Evolutionary conservation across 1,140 invertebrate genomes (phyloP), one percentile per base, ranked within the genome.

Genomic region (Neotoxoptera formosana): DNA sequence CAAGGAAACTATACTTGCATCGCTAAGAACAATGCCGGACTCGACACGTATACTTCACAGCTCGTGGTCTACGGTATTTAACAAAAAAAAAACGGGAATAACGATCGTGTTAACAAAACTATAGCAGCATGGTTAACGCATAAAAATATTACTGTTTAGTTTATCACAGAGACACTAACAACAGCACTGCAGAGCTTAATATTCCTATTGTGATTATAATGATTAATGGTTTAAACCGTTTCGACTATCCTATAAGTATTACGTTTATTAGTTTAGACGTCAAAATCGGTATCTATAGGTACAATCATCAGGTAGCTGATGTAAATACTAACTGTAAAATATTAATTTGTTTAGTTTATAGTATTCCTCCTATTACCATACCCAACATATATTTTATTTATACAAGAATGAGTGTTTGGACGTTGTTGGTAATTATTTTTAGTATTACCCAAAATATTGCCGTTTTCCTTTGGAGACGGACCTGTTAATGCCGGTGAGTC

Each of bases 401-500:
- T 84, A 41, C 23, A 25, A 7, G 2, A 41, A 87, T 47, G 45
- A 51, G 7, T 34, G 1, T 87, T 48, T 48, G 1, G 25, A 76
- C 30, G 30, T 21, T 87, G 2, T 89, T 67, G 7, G 7, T 45
- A 34, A 56, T 93, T 17, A n/a, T 76, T 94, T 93, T 83, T 83
- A 98, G 97, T 98, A 95, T 96, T 96, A 94, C 97, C 97, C 94
- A 96, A 97, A 95, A 97, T 98, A 95, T 96, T 97, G 94, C 96
- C 97, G 91, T 98, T 98, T 95, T 95, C 95, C 91, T 94, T 94
- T 41, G 94, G 95, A 94, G 97, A 97, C 93, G 97, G 97, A 94
- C 97, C 97, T 89, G 96, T 97, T n/a, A 97, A 98, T 95, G 97
- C 97, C 94, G 97, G 97, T 94, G 97, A 98, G 95, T 96, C 97